These are phyloP conservation scores for Ranitomeya imitator DNA, from an alignment of 2,113 vertebrate species.

Conservation along the genomic window DNA sequence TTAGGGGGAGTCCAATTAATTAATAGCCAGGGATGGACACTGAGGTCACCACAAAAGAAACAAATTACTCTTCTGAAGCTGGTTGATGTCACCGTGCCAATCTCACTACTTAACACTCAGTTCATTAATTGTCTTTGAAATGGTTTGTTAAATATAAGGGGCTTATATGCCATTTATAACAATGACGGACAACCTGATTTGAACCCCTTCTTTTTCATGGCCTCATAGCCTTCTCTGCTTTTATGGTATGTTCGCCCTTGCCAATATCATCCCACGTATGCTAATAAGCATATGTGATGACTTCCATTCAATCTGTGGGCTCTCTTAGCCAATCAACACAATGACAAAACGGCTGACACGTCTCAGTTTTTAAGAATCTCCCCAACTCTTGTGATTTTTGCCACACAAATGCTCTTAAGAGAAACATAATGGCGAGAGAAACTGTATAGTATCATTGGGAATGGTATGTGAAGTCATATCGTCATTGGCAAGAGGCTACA, in stretches of 20 bases:
- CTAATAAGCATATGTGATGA: neutral
- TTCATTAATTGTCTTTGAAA: neutral
- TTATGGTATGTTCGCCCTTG: neutral
- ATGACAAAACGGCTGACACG: neutral
- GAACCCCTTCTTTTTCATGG: neutral
- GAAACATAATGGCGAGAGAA: neutral
- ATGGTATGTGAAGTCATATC: neutral
- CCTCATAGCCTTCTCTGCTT: neutral
- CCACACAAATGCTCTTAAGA: neutral
- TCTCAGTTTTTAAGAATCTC: neutral
- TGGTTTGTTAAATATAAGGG: neutral
- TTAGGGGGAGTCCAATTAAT: too few relatives aligned
- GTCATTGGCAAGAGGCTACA: neutral
- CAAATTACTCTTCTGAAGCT: neutral
- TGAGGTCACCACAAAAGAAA: neutral
- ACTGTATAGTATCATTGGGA: neutral
- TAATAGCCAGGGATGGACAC: neutral
- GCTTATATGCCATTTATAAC: neutral
- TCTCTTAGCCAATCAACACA: neutral
- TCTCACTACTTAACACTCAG: neutral
- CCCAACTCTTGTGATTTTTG: neutral
- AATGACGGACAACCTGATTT: neutral
- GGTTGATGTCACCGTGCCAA: neutral
- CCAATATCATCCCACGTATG: neutral
- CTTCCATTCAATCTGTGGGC: neutral